phyloP scores from a whole-genome alignment of 2,888 invertebrate genomes.

The Cantharis flavilabris region DNA sequence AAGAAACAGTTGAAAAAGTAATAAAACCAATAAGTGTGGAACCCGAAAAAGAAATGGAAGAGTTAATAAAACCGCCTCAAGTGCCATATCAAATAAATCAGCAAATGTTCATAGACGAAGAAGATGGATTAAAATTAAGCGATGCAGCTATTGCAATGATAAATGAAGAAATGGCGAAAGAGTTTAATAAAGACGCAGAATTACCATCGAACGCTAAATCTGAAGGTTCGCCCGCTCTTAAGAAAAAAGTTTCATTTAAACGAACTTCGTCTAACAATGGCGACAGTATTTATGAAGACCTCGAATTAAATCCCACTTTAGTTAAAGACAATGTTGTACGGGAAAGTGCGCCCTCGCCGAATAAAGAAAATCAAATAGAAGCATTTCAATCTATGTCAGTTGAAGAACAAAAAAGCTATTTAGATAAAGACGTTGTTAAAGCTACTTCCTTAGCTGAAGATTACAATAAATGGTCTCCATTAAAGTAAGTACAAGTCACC shows the following conservation, averaged over 20 bases:
- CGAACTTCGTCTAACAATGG: conserved; percentile 43
- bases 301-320: conserved; percentile 28
- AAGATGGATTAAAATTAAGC: conserved; percentile 50
- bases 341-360: conserved; percentile 21
- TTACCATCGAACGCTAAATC: conserved; percentile 42
- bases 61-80: conserved; percentile 1
- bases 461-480: conserved; percentile 54
- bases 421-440: conserved; percentile 47
- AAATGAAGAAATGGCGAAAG: conserved; percentile 31
- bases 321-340: conserved; percentile 25
- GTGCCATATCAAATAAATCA: neutral
- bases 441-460: conserved; percentile 49
- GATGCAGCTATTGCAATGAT: conserved; percentile 40
- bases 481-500: conserved; percentile 46
- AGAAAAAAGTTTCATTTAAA: conserved; percentile 54
- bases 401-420: conserved; percentile 46
- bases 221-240: conserved; percentile 40
- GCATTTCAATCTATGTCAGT: conserved; percentile 45
- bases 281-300: conserved; percentile 40
- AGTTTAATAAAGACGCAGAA: conserved; percentile 19
- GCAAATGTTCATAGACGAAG: conserved; percentile 48
- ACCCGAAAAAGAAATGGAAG: conserved; percentile 10
- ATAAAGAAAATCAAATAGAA: conserved; percentile 28
- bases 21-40: neutral
- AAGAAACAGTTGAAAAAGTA: neutral